Evolutionary conservation across 35 echinoderm and acorn worm genomes (phyloP), one percentile per base, ranked within the genome.

Genomic region (Apostichopus parvimensis): DNA sequence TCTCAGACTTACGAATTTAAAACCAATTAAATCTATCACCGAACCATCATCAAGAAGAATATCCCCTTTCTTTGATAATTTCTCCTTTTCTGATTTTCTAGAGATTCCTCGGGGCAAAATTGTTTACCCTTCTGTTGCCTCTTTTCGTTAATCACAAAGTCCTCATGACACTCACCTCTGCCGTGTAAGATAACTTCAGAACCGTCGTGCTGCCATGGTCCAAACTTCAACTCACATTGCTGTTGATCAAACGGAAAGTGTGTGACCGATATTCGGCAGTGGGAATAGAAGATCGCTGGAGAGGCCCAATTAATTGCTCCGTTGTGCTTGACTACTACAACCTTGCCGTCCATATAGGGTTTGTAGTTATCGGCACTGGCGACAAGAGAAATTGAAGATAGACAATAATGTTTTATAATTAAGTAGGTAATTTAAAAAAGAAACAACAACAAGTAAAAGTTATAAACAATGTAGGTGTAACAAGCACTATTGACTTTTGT

Each of bases 161-260:
- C 64, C 18, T 18, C 64, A 14, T 18, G 11, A 68, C 64, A 75
- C 56, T 85, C 79, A 95, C 95, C 95, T 93, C 58, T 76, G 18
- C 95, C 95, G 62, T 77, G 77, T 18, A 93, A 54, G 1, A 86
- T 84, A 8, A 95, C 80, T 59, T 95, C 94, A n/a, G 77, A 78
- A 5, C 82, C 92, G 45, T 93, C 87, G 70, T 95, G 78, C 71
- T 95, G 95, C 95, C 95, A 95, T 14, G 95, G 95, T n/a, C 95
- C 95, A 70, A 95, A 95, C 25, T 95, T 95, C 70, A 95, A 34
- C 54, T 90, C 73, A 93, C 95, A 95, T 24, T 81, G 52, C 56
- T 95, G 95, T 5, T 85, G 64, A 79, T 95, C 95, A 79, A 95
- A 95, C 4, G 95, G 95, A 58, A 95, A 95, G 10, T 93, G 87